A percentile compares a stretch with the other conserved stretches of the same genome.
phyloP scores from a whole-genome alignment of 2,113 vertebrate genomes.

The Bos indicus region DNA sequence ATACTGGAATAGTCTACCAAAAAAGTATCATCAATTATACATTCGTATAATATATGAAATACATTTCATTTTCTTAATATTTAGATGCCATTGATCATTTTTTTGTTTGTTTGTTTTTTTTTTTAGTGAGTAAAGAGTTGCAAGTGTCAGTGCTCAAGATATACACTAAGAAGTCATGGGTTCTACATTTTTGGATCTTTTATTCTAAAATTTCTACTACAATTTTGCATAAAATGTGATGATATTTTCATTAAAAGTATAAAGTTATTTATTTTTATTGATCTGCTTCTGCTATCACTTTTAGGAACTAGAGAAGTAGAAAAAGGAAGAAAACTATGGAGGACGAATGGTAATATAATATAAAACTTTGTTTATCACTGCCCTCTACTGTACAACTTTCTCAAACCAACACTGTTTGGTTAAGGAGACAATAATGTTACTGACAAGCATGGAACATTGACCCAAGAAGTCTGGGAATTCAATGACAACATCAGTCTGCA shows the following conservation, averaged over 20 bases:
- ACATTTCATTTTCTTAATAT: background rate
- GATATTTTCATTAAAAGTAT: background rate
- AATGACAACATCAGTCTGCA: background rate
- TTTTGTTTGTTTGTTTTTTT: background rate
- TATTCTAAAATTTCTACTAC: background rate
- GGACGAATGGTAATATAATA: background rate
- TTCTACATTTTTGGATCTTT: background rate
- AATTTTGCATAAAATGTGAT: background rate
- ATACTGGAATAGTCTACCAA: background rate
- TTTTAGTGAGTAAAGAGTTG: background rate
- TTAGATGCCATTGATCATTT: background rate
- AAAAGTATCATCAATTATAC: background rate
- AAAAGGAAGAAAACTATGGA: background rate
- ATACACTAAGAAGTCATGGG: background rate
- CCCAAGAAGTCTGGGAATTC: background rate
- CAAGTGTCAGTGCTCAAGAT: background rate
- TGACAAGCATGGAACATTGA: background rate
- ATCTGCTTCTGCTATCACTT: background rate
- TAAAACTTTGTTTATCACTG: conserved; percentile 13
- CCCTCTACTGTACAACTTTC: conserved; percentile 1
- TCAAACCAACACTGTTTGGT: background rate
- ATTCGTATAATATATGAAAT: background rate
- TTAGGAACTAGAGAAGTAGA: background rate
- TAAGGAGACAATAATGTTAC: background rate
- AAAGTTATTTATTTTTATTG: background rate